Percentiles rank a stretch among this genome's conserved stretches.
phyloP scores from a whole-genome alignment of 2,797 vertebrate genomes.

The Echiichthys vipera region DNA sequence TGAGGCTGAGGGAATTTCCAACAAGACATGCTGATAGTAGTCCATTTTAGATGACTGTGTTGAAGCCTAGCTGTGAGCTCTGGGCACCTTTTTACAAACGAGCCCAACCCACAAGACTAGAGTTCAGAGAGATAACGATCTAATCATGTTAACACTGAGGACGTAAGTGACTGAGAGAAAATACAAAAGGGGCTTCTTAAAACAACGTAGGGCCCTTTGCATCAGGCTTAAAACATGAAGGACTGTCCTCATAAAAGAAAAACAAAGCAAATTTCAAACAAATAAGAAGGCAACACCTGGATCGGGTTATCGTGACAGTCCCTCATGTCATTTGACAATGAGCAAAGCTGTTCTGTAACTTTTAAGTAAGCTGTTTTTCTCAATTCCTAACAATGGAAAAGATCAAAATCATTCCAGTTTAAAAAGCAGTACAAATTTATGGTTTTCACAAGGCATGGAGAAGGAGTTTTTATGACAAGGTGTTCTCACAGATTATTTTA shows the following conservation, averaged over 20 bases:
- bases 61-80: not conserved
- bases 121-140: slow-evolving; percentile 57
- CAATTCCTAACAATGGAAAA: not conserved
- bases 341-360: not conserved
- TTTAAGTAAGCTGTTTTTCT: not conserved
- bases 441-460: too few relatives aligned
- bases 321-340: not conserved
- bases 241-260: not conserved
- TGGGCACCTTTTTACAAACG: slow-evolving; percentile 23
- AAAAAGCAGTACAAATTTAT: too few relatives aligned
- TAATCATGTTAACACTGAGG: slow-evolving; percentile 39
- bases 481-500: too few relatives aligned
- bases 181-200: not conserved
- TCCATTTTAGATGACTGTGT: slow-evolving; percentile 3
- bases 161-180: slow-evolving; percentile 31
- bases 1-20: not conserved
- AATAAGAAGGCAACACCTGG: not conserved
- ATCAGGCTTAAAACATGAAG: not conserved
- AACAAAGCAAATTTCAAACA: not conserved
- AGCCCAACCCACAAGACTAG: slow-evolving; percentile 56
- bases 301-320: not conserved
- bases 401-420: too few relatives aligned
- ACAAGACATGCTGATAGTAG: not conserved
- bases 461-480: too few relatives aligned
- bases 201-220: not conserved